Percentiles rank a stretch among this genome's conserved stretches.
These are phyloP conservation scores for Siphamia tubifer DNA, from an alignment of 2,113 vertebrate species.

Conservation along the genomic window DNA sequence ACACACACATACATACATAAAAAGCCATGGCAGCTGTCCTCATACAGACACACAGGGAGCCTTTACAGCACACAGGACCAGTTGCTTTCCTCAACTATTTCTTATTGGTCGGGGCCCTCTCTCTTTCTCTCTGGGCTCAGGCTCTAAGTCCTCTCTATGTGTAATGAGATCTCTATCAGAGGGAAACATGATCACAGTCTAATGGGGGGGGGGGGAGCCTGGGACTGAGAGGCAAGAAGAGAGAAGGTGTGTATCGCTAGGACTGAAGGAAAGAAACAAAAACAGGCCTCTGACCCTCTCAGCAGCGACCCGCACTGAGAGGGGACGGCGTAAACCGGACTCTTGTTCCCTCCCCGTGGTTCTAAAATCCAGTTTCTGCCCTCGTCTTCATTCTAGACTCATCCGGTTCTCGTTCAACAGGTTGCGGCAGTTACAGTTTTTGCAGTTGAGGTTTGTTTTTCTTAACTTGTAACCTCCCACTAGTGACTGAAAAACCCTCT, in stretches of 20 bases:
- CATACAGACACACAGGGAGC: constrained; percentile 59
- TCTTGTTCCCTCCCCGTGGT: neutral
- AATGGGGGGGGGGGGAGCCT: constrained; percentile 19
- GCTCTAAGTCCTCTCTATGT: constrained; percentile 72
- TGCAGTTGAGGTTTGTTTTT: constrained; percentile 30
- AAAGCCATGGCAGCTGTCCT: constrained; percentile 74
- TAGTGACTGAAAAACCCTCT: constrained; percentile 17
- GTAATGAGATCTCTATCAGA: constrained; percentile 82
- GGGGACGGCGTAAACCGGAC: neutral
- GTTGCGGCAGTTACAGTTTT: constrained; percentile 54
- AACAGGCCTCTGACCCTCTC: constrained; percentile 59
- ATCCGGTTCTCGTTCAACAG: constrained; percentile 57
- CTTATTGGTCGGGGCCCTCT: constrained; percentile 55
- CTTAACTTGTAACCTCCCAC: neutral
- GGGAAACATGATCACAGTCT: constrained; percentile 74
- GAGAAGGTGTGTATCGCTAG: constrained; percentile 47
- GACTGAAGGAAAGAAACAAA: constrained; percentile 40
- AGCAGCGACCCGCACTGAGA: constrained; percentile 33
- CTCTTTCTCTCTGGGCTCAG: constrained; percentile 56
- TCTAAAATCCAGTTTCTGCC: constrained; percentile 30
- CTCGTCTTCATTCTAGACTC: constrained; percentile 14
- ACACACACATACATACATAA: constrained; percentile 51
- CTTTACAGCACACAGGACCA: constrained; percentile 62
- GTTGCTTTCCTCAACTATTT: constrained; percentile 66
- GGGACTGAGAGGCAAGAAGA: constrained; percentile 25